Evolutionary conservation across 2,797 vertebrate species (phyloP).

Genomic region (Hydrolagus colliei): DNA sequence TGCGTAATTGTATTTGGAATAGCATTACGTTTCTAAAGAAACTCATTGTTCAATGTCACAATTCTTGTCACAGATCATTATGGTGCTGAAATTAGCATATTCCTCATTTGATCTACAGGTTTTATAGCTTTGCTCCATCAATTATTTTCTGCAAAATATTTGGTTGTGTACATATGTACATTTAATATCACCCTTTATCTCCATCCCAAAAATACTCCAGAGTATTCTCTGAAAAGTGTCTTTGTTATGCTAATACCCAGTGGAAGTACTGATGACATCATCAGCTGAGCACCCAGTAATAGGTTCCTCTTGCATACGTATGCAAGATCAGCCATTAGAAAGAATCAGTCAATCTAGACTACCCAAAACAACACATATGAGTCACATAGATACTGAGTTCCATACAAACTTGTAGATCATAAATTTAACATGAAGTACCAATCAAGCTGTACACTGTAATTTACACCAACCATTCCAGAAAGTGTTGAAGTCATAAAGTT

Average conservation of each 20-base stretch:
- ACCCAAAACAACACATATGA: constrained; percentile 5
- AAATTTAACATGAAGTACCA: neutral
- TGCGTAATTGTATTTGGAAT: neutral
- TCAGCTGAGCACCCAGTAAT: neutral
- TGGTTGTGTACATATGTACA: too few relatives aligned
- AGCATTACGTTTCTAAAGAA: neutral
- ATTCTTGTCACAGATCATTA: neutral
- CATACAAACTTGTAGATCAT: neutral
- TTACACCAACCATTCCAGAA: too few relatives aligned
- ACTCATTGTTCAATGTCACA: neutral
- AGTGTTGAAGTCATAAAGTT: neutral
- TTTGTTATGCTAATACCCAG: neutral
- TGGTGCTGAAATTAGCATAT: too few relatives aligned
- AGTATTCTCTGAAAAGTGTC: neutral
- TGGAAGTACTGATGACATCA: neutral
- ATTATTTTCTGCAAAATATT: too few relatives aligned
- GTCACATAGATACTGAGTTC: neutral
- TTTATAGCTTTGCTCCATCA: too few relatives aligned
- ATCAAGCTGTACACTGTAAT: too few relatives aligned
- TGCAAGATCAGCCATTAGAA: neutral
- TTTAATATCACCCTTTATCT: too few relatives aligned
- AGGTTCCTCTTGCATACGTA: neutral
- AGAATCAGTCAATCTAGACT: neutral
- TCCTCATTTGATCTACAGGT: neutral
- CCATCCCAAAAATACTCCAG: neutral